These are phyloP conservation scores for Leucoraja erinaceus DNA, from an alignment of 2,113 vertebrate species.

Conservation along the genomic window DNA sequence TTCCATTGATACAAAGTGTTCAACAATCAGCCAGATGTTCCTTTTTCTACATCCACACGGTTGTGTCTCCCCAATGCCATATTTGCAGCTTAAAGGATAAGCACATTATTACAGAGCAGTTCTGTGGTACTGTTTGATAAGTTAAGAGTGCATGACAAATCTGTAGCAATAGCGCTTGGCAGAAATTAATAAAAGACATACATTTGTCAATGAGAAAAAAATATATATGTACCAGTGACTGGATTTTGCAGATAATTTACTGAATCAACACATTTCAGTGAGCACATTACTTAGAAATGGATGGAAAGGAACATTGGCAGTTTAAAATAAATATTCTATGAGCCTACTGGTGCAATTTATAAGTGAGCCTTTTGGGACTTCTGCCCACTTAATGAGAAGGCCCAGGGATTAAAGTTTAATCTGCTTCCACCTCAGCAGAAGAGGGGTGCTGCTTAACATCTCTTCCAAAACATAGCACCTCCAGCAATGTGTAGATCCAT, in stretches of 20 bases:
- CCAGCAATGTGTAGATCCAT: background rate
- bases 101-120: background rate
- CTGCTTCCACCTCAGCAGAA: background rate
- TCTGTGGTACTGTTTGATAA: background rate
- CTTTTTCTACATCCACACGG: background rate
- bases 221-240: background rate
- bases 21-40: background rate
- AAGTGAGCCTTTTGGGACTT: background rate
- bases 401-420: background rate
- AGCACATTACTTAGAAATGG: conserved; percentile 16
- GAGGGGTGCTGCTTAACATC: background rate
- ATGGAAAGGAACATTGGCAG: background rate
- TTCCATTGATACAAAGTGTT: background rate
- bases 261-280: conserved; percentile 21
- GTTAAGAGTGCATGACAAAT: conserved; percentile 1
- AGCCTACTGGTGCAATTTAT: background rate
- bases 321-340: background rate
- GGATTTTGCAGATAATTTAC: conserved; percentile 24
- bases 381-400: background rate
- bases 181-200: background rate
- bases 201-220: background rate
- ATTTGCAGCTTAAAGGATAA: background rate
- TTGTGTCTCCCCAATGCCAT: background rate
- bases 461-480: background rate
- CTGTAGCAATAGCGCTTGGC: background rate